Conservation (phyloP, 2,888 invertebrate species). For the Leptarthrus brevirostris region DNA sequence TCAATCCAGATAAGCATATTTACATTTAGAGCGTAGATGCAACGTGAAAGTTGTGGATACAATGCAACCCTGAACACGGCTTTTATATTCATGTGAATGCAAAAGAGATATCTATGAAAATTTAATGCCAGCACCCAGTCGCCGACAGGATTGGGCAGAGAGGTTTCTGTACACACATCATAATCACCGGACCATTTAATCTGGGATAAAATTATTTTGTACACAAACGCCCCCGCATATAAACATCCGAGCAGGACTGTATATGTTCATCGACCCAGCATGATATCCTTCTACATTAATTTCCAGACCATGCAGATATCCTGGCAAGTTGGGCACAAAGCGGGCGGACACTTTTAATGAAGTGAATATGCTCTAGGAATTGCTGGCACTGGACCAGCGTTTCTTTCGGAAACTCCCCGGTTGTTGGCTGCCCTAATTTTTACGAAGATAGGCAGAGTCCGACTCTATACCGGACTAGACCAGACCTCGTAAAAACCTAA, state of each 20-base stretch:
- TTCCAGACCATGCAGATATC: constrained; percentile 14
- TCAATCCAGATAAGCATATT: constrained; percentile 6
- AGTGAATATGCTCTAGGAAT: constrained; percentile 40
- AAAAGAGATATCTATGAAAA: constrained; percentile 22
- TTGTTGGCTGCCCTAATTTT: constrained; percentile 36
- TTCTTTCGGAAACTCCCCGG: constrained; percentile 11
- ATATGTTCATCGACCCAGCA: constrained; percentile 27
- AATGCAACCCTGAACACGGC: not conserved
- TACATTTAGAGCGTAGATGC: constrained; percentile 6
- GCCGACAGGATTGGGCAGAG: not conserved
- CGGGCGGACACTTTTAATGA: constrained; percentile 42
- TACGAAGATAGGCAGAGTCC: constrained; percentile 21
- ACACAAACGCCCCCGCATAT: constrained; percentile 43
- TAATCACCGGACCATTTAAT: constrained; percentile 52
- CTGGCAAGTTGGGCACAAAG: constrained; percentile 18
- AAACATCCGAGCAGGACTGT: not conserved
- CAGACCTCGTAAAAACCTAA: constrained; percentile 30
- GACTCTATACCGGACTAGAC: too few relatives aligned
- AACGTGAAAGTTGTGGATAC: not conserved
- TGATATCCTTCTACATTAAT: not conserved
- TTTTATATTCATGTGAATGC: constrained; percentile 24
- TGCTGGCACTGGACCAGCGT: constrained; percentile 24
- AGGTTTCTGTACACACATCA: constrained; percentile 29
- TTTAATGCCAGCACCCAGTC: constrained; percentile 6
- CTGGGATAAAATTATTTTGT: constrained; percentile 52